phyloP scores from a whole-genome alignment of 2,113 vertebrate species.

The Pteropus alecto region DNA sequence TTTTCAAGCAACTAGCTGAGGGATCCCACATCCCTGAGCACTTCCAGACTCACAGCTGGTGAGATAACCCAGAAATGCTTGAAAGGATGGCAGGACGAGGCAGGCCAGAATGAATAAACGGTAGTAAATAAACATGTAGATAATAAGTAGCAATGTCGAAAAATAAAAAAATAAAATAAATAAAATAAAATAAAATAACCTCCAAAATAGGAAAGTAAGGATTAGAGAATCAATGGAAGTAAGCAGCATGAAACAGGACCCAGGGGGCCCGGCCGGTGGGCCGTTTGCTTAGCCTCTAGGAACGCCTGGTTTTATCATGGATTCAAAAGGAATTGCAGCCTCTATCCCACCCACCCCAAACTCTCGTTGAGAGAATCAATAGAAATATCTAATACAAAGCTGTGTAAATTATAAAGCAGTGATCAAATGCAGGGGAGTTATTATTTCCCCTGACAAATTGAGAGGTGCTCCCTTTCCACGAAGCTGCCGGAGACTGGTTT shows the following conservation, averaged over 20 bases:
- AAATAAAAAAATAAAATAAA: not conserved
- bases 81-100: not conserved
- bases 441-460: constrained; percentile 16
- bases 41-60: constrained; percentile 4
- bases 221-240: not conserved
- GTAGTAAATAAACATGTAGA: not conserved
- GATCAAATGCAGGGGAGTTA: not conserved
- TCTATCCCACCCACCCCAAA: not conserved
- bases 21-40: not conserved
- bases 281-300: not conserved
- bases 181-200: not conserved
- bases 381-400: not conserved
- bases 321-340: not conserved
- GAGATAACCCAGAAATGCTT: not conserved
- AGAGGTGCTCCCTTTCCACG: constrained; percentile 16
- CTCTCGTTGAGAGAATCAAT: not conserved
- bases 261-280: not conserved
- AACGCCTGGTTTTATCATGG: not conserved
- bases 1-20: constrained; percentile 32
- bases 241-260: not conserved
- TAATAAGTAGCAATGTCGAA: not conserved
- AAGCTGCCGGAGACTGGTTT: constrained; percentile 11
- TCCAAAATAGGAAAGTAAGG: not conserved
- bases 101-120: not conserved
- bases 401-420: not conserved